Percentiles rank a stretch among this genome's conserved stretches.
phyloP scores from a whole-genome alignment of 1,140 invertebrate genomes.

The Condylostylus longicornis region DNA sequence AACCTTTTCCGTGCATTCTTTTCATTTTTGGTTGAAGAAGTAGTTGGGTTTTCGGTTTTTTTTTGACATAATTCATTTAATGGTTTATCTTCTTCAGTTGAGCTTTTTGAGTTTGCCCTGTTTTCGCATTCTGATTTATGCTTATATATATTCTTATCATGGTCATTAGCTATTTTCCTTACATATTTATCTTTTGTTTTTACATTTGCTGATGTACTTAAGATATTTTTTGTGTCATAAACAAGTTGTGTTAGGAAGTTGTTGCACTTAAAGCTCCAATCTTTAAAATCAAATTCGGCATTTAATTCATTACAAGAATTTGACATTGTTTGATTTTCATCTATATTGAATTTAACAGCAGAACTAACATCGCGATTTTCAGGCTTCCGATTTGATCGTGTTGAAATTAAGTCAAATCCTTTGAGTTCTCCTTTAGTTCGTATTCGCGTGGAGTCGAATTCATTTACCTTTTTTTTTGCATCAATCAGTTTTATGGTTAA shows the following conservation, averaged over 20 bases:
- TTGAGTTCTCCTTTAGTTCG: constrained; percentile 70
- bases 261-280: constrained; percentile 27
- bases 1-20: no score
- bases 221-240: not conserved
- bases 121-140: no score
- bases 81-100: no score
- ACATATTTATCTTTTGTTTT: constrained; percentile 3
- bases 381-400: not conserved
- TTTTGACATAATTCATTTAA: no score
- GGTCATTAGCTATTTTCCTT: not conserved
- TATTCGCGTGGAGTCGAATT: constrained; percentile 60
- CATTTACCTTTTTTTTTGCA: no score
- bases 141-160: not conserved
- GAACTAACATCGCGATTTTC: not conserved
- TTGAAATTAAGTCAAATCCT: constrained; percentile 35
- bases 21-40: no score
- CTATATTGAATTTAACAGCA: not conserved
- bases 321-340: constrained; percentile 1
- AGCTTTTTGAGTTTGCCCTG: no score
- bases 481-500: no score
- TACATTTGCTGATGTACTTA: constrained; percentile 3
- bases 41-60: no score
- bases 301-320: constrained; percentile 9
- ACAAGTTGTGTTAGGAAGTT: constrained; percentile 26
- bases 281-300: constrained; percentile 15